Base-by-base conservation (phyloP, 2,113 vertebrate species). In the Actinemys pallida region DNA sequence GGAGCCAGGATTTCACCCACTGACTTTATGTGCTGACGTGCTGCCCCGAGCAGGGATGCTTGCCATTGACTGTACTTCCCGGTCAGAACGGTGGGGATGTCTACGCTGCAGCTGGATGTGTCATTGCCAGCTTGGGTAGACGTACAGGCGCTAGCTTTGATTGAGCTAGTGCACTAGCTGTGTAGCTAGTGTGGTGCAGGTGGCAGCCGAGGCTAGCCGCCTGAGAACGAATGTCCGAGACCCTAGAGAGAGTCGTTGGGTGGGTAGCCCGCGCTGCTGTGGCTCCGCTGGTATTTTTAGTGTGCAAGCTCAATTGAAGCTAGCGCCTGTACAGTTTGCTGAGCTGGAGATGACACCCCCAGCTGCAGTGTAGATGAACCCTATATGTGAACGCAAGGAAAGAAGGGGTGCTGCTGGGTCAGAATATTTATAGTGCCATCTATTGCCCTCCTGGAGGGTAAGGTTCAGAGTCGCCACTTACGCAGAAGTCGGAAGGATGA, bases 21-120 rank as follows among this genome's bases (percentile, higher is more conserved):
- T 78, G 5, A 20, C 2, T 47, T 75, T 54, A 42, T 11, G 13
- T 1, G 13, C 19, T 22, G 0, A 24, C 59, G n/a, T 0, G 0
- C 13, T 47, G 10, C 0, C 0, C 2, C 31, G 69, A 56, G 83
- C 3, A 0, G 1, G 79, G 90, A 49, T 31, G 2, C 54, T 49
- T 0, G 4, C 25, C 13, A 25, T 39, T 17, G 65, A 39, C n/a
- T 10, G 14, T 22, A 22, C 20, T 72, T 39, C n/a, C 8, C 17
- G 8, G n/a, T 39, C 35, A 72, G 2, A 57, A 45, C 27, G 6
- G 8, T 3, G 62, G 39, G 76, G 5, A 13, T 13, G 3, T 62
- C 29, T 62, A 6, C 22, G 6, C 11, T 31, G 57, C 19, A 20
- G 19, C 52, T 20, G 57, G 57, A 31, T 62, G 27, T 59, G 5